Base-by-base conservation (phyloP, 2,797 vertebrate genomes). In the Danio albolineatus region DNA sequence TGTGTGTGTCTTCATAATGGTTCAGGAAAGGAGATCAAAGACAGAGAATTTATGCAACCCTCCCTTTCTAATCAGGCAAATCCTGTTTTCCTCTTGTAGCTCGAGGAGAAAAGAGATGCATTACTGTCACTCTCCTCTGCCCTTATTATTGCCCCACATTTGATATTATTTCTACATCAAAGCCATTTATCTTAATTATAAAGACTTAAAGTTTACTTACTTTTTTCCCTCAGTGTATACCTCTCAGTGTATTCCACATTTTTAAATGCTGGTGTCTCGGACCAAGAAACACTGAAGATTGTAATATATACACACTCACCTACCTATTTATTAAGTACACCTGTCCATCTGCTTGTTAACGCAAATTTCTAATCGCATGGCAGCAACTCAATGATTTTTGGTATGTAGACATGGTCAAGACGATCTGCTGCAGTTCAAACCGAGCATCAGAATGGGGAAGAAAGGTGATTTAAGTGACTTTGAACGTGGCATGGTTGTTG, bases 11-110 rank as follows among this genome's bases (percentile, higher is more conserved):
- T 39, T 69, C 10, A 41, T 75, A 82, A 72, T 61, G 65, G 51
- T 60, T 56, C 54, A 56, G 43, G 61, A 71, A 53, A 19, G 54
- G 60, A 36, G 67, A 82, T 82, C 73, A 77, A 59, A 85, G 19
- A 76, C n/a, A 17, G 38, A 62, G 12, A 41, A 69, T 9, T 48
- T 14, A 21, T 49, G 36, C 53, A 57, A 4, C 21, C 43, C 38
- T 46, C 19, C 5, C 38, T 41, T 76, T 71, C 9, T 60, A 76
- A 49, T 64, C 56, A 65, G 46, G 57, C n/a, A 36, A 54, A 46
- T 59, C 66, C 38, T 73, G 56, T 54, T 67, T 75, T 19, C 21
- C 59, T 76, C 49, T 39, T 57, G 60, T 71, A 49, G 46, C 78
- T 75, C 39, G 62, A 57, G 65, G 44, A 19, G 60, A 43, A 79